Evolutionary conservation across 2,797 vertebrate genomes (phyloP), one percentile per base, ranked within the genome.

Genomic region (Nyctibius grandis): DNA sequence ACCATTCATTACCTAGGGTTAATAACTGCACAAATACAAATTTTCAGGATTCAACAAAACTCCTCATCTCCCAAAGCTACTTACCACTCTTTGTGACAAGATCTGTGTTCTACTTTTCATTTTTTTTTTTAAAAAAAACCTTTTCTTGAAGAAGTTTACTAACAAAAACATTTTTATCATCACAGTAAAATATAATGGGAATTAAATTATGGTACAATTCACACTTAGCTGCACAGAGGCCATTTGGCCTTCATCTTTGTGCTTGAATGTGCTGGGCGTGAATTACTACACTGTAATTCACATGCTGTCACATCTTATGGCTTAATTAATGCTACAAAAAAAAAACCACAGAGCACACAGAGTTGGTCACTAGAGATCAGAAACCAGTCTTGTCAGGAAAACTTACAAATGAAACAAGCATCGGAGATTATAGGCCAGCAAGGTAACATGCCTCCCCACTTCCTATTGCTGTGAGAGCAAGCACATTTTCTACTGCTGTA

Each of bases 151-250:
- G 80, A 95, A 97, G 94, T 91, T 97, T 95, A 96, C 75, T 97
- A 98, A 95, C 91, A 87, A 95, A 95, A 96, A 95, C 84, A 89
- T 81, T 91, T 93, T 85, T 95, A 97, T 88, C 95, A 85, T 89
- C 86, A 84, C 70, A 64, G 51, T 88, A 77, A 94, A 97, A 97
- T 95, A 97, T 95, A 94, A 97, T 79, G 83, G 91, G 96, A 95
- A 91, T 85, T 95, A 96, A 94, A 88, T 92, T 91, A 86, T 38
- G 82, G 80, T 80, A 93, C 72, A 74, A 93, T 91, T 88, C 42
- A 94, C 88, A 88, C 69, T 90, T 84, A 84, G 88, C 89, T 90
- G 88, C 83, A 69, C 61, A 86, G 77, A 90, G 67, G 93, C 94
- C 88, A 90, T 91, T 95, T 96, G 94, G 93, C 85, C 95, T 91